A percentile compares a stretch with the other conserved stretches of the same genome.
Evolutionary conservation across 37 sponge, comb jelly and placozoan genomes (phyloP).

Genomic region (Bolinopsis microptera): DNA sequence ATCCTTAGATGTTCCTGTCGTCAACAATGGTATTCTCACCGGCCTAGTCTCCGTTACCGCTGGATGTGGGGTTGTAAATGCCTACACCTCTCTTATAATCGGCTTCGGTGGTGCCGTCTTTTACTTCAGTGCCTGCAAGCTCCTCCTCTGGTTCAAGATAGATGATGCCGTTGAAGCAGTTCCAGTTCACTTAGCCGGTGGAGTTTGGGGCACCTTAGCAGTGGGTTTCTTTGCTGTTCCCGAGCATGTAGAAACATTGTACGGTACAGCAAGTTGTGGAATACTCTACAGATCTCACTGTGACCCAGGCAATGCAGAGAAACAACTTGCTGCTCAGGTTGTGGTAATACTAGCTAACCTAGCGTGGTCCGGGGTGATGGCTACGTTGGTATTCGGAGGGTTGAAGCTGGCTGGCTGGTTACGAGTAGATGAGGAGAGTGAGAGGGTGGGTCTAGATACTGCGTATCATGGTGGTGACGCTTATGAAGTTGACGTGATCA

Average conservation of each 20-base stretch:
- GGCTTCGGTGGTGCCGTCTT: background rate
- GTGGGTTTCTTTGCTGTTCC: background rate
- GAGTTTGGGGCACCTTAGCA: background rate
- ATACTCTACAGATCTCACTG: background rate
- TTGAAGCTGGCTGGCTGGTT: no score
- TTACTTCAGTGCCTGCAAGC: background rate
- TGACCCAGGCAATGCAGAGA: background rate
- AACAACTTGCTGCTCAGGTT: background rate
- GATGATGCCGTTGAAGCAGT: background rate
- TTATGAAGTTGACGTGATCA: no score
- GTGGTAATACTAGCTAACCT: background rate
- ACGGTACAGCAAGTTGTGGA: background rate
- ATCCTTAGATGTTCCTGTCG: background rate
- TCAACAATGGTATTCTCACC: background rate
- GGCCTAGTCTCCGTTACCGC: background rate
- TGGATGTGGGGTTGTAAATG: background rate
- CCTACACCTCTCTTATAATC: background rate
- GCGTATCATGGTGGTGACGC: no score
- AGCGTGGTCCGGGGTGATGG: background rate
- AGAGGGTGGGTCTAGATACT: no score
- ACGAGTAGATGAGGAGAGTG: no score
- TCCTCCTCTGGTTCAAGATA: background rate
- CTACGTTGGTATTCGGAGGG: no score
- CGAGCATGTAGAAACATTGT: background rate
- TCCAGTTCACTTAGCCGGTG: background rate